phyloP scores from a whole-genome alignment of 2,888 invertebrate genomes.

The Tridacna crocea region DNA sequence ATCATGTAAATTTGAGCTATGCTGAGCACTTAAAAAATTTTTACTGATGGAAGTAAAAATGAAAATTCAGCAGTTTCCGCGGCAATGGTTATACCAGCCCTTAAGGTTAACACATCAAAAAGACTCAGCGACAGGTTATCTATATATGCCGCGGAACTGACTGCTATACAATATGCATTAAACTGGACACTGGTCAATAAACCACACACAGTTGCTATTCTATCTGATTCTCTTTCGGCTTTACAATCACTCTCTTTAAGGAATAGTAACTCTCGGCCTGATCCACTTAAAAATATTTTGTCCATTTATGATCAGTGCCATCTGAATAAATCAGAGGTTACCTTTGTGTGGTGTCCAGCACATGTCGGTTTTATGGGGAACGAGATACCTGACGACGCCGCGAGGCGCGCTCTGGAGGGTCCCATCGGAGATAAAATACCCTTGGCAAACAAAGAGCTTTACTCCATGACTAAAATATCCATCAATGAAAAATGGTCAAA shows the following conservation, averaged over 20 bases:
- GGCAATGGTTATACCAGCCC: slow-evolving; percentile 9
- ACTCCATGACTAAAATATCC: background rate
- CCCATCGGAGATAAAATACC: background rate
- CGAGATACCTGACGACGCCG: background rate
- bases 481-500: background rate
- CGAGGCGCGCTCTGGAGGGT: background rate
- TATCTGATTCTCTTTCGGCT: slow-evolving; percentile 8
- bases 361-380: slow-evolving; percentile 19
- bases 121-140: too few species aligned
- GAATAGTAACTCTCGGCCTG: slow-evolving; percentile 8
- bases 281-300: background rate
- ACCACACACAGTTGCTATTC: background rate
- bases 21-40: slow-evolving; percentile 17
- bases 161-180: too few species aligned
- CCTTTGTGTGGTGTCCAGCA: slow-evolving; percentile 23
- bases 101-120: background rate
- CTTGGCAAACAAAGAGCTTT: background rate
- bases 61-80: background rate
- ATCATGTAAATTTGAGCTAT: background rate
- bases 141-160: too few species aligned
- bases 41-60: slow-evolving; percentile 23
- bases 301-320: background rate
- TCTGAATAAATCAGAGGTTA: background rate
- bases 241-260: background rate
- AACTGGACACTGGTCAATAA: background rate